These are phyloP conservation scores for Chitala chitala DNA, from an alignment of 2,113 vertebrate species.

Conservation along the genomic window DNA sequence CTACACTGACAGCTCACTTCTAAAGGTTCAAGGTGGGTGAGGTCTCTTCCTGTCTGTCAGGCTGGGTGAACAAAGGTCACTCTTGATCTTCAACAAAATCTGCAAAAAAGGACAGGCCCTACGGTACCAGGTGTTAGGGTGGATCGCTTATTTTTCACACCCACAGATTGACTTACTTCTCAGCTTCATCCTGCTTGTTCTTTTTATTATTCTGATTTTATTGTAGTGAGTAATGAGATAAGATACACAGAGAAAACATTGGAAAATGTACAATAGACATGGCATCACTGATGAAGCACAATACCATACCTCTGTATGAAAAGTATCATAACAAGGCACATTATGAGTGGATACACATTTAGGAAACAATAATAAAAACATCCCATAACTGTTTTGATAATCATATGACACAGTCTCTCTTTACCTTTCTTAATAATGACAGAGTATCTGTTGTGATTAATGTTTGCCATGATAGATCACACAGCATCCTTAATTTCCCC, in stretches of 20 bases:
- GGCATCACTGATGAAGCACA: not conserved
- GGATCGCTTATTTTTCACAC: not conserved
- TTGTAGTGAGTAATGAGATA: not conserved
- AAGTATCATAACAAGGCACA: not conserved
- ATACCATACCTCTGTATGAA: not conserved
- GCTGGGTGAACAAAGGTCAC: not conserved
- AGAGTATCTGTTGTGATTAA: too few species aligned
- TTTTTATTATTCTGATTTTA: not conserved
- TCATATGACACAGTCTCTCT: too few species aligned
- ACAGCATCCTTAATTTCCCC: too few species aligned
- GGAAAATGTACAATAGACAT: not conserved
- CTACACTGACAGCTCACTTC: not conserved
- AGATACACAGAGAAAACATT: not conserved
- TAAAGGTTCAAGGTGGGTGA: not conserved
- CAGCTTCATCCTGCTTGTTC: not conserved
- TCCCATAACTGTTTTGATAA: too few species aligned
- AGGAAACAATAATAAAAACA: too few species aligned
- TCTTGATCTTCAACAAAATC: not conserved
- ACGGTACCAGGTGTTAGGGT: not conserved
- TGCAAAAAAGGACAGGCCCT: not conserved
- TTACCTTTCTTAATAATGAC: too few species aligned
- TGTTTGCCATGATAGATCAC: too few species aligned
- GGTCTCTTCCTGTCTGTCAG: not conserved
- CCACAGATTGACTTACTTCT: not conserved
- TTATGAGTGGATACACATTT: too few species aligned